Evolutionary conservation across 1,140 invertebrate genomes (phyloP).

Genomic region (Pseudobourletiella spinata): DNA sequence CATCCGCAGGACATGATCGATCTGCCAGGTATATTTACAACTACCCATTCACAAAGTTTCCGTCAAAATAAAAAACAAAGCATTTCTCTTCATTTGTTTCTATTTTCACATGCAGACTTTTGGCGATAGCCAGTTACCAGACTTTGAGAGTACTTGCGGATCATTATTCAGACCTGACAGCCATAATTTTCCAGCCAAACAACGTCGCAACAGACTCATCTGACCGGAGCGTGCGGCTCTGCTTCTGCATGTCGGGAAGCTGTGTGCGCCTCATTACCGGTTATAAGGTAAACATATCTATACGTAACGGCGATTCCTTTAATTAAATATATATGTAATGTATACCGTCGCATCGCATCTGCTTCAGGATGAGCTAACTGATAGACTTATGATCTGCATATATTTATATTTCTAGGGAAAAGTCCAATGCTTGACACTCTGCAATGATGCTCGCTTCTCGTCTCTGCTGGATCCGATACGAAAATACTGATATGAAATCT

Average conservation of each 20-base stretch:
- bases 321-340: too few species aligned
- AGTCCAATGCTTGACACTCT: slow-evolving; percentile 74
- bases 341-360: too few species aligned
- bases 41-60: too few species aligned
- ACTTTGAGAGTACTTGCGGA: slow-evolving; percentile 88
- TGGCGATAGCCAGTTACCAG: slow-evolving; percentile 90
- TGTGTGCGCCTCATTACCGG: slow-evolving; percentile 93
- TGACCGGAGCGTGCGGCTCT: slow-evolving; percentile 86
- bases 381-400: too few species aligned
- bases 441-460: slow-evolving; percentile 83
- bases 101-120: slow-evolving; percentile 63
- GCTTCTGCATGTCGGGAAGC: slow-evolving; percentile 85
- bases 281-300: slow-evolving; percentile 63
- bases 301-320: too few species aligned
- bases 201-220: slow-evolving; percentile 96
- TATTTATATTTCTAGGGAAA: slow-evolving; percentile 53
- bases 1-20: slow-evolving; percentile 80
- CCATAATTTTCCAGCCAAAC: slow-evolving; percentile 87
- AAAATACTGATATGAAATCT: slow-evolving; percentile 85
- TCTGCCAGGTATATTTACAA: slow-evolving; percentile 57
- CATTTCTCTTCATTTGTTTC: too few species aligned
- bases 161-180: slow-evolving; percentile 90
- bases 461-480: slow-evolving; percentile 73
- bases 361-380: too few species aligned
- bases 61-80: too few species aligned